Conservation (phyloP, 2,888 invertebrate genomes). For the Nematopogon swammerdamellus region DNA sequence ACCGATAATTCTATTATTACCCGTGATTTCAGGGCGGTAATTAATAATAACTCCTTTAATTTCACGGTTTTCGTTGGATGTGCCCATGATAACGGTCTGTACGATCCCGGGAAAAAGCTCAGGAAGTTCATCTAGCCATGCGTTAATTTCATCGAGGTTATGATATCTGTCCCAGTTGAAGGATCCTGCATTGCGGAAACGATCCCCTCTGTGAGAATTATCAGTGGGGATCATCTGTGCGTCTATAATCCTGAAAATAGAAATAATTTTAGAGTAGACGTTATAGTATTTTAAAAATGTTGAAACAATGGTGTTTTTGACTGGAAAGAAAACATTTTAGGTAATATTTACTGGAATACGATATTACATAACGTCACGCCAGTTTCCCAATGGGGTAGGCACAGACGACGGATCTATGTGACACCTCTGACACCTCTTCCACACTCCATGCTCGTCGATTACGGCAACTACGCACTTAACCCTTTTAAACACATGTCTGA, state of each 20-base stretch:
- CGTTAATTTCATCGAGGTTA: slow-evolving; percentile 53
- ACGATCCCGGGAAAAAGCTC: slow-evolving; percentile 44
- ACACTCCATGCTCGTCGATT: no score
- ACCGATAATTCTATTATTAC: slow-evolving; percentile 46
- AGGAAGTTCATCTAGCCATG: slow-evolving; percentile 55
- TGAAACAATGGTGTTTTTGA: no score
- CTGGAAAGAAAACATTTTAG: no score
- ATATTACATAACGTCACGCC: no score
- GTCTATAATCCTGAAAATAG: slow-evolving; percentile 40
- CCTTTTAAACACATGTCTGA: no score
- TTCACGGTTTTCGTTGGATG: slow-evolving; percentile 56
- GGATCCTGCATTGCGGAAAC: slow-evolving; percentile 13
- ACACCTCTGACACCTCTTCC: no score
- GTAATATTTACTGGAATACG: no score
- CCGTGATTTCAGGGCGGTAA: slow-evolving; percentile 30
- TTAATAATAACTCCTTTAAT: slow-evolving; percentile 54
- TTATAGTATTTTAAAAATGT: no score
- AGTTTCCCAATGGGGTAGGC: no score
- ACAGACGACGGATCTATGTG: no score
- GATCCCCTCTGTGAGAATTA: slow-evolving; percentile 26
- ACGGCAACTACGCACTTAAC: no score
- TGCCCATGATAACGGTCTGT: slow-evolving; percentile 50
- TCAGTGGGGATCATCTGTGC: slow-evolving; percentile 30
- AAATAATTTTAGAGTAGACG: background rate
- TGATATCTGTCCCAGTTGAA: slow-evolving; percentile 59